Percentiles rank a stretch among this genome's conserved stretches.
phyloP scores from a whole-genome alignment of 2,113 vertebrate genomes.

The Actinemys pallida region DNA sequence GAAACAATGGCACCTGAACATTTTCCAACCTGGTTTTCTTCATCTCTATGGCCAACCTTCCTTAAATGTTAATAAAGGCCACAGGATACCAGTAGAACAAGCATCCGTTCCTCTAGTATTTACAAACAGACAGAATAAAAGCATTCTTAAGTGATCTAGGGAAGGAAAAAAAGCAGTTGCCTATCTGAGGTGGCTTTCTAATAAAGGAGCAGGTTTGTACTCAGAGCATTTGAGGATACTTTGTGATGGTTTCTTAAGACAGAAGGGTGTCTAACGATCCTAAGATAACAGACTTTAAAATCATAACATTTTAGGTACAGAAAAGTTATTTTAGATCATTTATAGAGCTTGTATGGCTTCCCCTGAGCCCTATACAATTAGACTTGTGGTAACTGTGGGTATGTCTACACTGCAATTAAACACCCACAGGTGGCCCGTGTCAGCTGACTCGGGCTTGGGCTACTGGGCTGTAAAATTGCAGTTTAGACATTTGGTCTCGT shows the following conservation, averaged over 20 bases:
- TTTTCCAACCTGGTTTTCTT: slow-evolving; percentile 61
- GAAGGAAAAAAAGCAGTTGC: slow-evolving; percentile 31
- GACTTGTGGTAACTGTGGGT: not conserved
- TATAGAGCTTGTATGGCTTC: not conserved
- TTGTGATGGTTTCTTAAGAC: not conserved
- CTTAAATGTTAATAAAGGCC: slow-evolving; percentile 67
- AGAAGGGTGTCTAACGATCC: not conserved
- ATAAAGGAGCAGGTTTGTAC: slow-evolving; percentile 14
- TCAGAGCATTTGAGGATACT: not conserved
- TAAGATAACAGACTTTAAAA: slow-evolving; percentile 22
- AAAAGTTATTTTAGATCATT: not conserved
- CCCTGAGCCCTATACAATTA: not conserved
- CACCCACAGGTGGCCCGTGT: not conserved
- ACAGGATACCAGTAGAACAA: slow-evolving; percentile 7
- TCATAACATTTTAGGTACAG: not conserved
- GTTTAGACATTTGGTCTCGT: not conserved
- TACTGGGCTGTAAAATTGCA: not conserved
- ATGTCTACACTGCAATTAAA: not conserved
- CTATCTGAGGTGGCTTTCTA: slow-evolving; percentile 13
- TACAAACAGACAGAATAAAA: not conserved
- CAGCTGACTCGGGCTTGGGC: not conserved
- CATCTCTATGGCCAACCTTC: slow-evolving; percentile 62
- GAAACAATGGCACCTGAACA: slow-evolving; percentile 5
- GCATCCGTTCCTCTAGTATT: slow-evolving; percentile 55
- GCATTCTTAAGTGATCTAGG: slow-evolving; percentile 23